phyloP scores from a whole-genome alignment of 2,113 vertebrate genomes.

The Solenodon paradoxus region DNA sequence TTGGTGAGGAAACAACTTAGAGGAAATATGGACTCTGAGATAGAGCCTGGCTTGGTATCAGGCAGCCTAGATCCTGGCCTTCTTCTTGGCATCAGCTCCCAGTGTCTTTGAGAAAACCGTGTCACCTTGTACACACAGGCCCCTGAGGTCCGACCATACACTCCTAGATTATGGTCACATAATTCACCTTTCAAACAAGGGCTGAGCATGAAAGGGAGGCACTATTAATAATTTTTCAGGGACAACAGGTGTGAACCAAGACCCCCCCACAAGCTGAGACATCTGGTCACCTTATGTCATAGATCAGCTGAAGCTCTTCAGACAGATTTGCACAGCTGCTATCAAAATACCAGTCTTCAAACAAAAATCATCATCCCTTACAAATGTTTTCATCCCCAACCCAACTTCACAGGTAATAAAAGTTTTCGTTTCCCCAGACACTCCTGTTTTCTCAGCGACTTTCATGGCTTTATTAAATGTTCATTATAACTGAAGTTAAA shows the following conservation, averaged over 20 bases:
- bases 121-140: background rate
- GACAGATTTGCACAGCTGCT: conserved; percentile 54
- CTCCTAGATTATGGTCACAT: accelerated
- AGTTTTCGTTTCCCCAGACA: background rate
- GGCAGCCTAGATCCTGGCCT: conserved; percentile 9
- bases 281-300: conserved; percentile 37
- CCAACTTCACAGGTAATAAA: background rate
- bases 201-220: background rate
- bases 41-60: background rate
- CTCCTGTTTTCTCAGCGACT: conserved; percentile 7
- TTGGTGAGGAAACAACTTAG: conserved; percentile 37
- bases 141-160: accelerated
- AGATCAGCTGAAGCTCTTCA: conserved; percentile 55
- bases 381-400: background rate
- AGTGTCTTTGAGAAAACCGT: background rate
- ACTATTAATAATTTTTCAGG: background rate
- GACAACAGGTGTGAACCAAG: conserved; percentile 38
- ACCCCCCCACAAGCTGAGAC: conserved; percentile 15
- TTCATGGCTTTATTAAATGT: background rate
- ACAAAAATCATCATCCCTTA: background rate
- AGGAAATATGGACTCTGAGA: conserved; percentile 36
- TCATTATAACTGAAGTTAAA: background rate
- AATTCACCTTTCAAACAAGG: background rate
- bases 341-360: background rate
- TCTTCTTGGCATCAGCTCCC: background rate